A percentile compares a stretch with the other conserved stretches of the same genome.
Evolutionary conservation across 1,140 invertebrate genomes (phyloP).

Genomic region (Solenopsis fugax): DNA sequence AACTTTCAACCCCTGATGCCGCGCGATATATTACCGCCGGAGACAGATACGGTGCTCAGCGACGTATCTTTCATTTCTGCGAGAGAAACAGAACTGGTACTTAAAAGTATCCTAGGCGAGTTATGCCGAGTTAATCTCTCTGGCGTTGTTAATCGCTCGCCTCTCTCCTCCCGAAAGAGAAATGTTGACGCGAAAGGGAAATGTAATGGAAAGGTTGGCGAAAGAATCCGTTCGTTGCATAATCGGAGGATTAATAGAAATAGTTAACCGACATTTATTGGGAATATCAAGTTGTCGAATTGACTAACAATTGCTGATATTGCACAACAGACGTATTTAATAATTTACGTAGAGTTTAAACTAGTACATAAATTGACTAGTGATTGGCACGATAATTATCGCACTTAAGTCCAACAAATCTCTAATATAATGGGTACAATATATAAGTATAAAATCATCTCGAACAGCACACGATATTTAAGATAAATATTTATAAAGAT

Average conservation of each 20-base stretch:
- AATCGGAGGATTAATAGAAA: conserved; percentile 22
- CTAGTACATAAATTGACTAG: not conserved
- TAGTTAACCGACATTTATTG: not conserved
- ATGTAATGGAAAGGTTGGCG: not conserved
- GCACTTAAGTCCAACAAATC: not conserved
- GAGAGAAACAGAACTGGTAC: conserved; percentile 12
- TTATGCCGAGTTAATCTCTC: not conserved
- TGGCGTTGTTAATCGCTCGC: not conserved
- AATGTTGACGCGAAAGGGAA: not conserved
- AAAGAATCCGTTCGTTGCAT: not conserved
- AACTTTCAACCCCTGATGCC: conserved; percentile 50
- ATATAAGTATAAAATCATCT: too few species aligned
- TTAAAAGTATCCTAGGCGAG: conserved; percentile 1
- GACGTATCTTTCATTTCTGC: conserved; percentile 29
- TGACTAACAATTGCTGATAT: not conserved
- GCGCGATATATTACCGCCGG: not conserved
- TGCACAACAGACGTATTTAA: not conserved
- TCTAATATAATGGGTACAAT: too few species aligned
- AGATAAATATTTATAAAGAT: too few species aligned
- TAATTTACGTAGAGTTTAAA: not conserved
- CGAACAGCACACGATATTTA: too few species aligned
- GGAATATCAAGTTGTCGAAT: not conserved
- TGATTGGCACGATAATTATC: not conserved
- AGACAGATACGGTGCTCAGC: not conserved
- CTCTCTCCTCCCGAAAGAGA: not conserved